These are phyloP conservation scores for Indicator maculatus DNA, from an alignment of 2,113 vertebrate genomes.

Conservation along the genomic window DNA sequence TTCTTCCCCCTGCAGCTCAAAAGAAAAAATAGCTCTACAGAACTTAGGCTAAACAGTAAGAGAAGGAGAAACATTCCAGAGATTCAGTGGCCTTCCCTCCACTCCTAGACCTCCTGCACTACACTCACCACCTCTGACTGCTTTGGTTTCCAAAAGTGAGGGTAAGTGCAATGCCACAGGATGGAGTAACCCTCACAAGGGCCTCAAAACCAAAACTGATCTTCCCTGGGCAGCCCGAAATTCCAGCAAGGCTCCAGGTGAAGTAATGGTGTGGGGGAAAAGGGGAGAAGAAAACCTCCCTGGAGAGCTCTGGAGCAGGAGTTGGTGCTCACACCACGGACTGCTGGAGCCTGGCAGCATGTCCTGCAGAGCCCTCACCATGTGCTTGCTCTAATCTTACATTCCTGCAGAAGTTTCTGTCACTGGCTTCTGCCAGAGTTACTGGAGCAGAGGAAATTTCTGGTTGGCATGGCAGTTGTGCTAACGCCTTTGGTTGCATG, in stretches of 20 bases:
- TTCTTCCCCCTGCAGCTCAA: constrained; percentile 10
- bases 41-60: neutral
- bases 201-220: neutral
- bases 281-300: neutral
- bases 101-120: neutral
- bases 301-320: neutral
- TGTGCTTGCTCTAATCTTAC: neutral
- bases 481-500: neutral
- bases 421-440: neutral
- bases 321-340: neutral
- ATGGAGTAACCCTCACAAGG: neutral
- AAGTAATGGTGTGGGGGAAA: neutral
- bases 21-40: neutral
- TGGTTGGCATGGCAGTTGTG: neutral
- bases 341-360: neutral
- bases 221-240: neutral
- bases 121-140: neutral
- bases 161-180: neutral
- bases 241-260: neutral
- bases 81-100: neutral
- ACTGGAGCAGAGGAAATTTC: neutral
- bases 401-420: neutral
- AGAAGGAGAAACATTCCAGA: neutral
- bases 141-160: neutral
- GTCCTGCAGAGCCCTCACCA: neutral